phyloP scores from a whole-genome alignment of 2,113 vertebrate genomes.

The Syrmaticus mikado region DNA sequence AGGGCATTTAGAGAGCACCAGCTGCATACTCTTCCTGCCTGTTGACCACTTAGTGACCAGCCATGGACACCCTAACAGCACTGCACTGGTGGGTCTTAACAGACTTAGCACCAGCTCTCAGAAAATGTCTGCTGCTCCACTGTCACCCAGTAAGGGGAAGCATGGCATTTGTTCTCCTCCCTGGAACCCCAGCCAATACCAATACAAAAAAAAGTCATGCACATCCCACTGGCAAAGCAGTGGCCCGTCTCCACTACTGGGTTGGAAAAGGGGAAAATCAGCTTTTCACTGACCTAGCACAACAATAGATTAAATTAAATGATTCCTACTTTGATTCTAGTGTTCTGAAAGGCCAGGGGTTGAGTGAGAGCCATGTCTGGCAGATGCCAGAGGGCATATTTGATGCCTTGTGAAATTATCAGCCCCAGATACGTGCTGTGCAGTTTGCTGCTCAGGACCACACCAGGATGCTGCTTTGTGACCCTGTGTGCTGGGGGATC shows the following conservation, averaged over 20 bases:
- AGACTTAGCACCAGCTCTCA: not conserved
- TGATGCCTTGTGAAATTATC: not conserved
- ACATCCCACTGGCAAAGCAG: fast-evolving
- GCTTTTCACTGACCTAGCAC: not conserved
- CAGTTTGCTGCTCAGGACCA: not conserved
- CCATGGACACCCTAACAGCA: not conserved
- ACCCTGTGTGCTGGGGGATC: not conserved
- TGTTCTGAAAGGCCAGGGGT: not conserved
- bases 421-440: not conserved
- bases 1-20: not conserved
- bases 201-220: not conserved
- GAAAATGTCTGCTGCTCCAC: not conserved
- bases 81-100: not conserved
- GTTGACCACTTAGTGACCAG: not conserved
- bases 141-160: not conserved
- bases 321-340: not conserved
- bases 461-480: too few species aligned
- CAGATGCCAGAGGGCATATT: not conserved
- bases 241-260: not conserved
- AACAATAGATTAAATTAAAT: too few species aligned
- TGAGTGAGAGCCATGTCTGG: not conserved
- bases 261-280: not conserved
- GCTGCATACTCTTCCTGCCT: not conserved
- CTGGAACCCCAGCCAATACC: not conserved
- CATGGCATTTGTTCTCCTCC: not conserved